Conservation (phyloP, 2,888 invertebrate species). For the Cosmorhoe ocellata region DNA sequence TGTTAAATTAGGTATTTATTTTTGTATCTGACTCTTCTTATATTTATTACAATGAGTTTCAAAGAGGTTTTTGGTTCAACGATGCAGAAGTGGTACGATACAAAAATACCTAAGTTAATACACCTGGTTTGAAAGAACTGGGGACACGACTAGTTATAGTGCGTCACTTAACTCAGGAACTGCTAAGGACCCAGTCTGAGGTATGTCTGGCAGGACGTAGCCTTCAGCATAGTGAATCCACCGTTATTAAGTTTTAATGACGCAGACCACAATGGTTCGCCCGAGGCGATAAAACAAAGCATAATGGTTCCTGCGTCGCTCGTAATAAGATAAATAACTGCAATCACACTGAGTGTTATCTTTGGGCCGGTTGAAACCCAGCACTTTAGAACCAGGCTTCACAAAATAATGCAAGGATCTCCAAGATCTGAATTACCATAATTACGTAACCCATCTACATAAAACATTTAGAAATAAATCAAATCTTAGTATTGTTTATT, state of each 20-base stretch:
- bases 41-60: no score
- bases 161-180: no score
- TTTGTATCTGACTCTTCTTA: no score
- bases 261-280: constrained; percentile 58
- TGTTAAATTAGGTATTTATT: no score
- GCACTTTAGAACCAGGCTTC: background rate
- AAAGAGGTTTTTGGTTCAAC: no score
- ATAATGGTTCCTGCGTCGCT: constrained; percentile 63
- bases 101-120: no score
- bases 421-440: background rate
- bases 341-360: constrained; percentile 49
- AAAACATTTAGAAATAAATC: no score
- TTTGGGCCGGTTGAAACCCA: constrained; percentile 25
- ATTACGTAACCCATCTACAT: no score
- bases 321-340: constrained; percentile 67
- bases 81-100: no score
- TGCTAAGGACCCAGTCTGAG: background rate
- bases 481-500: no score
- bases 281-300: constrained; percentile 65
- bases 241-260: constrained; percentile 78
- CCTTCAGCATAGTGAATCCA: constrained; percentile 59
- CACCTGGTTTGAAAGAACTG: no score
- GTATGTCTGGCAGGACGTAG: constrained; percentile 45
- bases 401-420: background rate
- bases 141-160: no score